Conservation (phyloP, 2,888 invertebrate genomes). For the Nomada flava region DNA sequence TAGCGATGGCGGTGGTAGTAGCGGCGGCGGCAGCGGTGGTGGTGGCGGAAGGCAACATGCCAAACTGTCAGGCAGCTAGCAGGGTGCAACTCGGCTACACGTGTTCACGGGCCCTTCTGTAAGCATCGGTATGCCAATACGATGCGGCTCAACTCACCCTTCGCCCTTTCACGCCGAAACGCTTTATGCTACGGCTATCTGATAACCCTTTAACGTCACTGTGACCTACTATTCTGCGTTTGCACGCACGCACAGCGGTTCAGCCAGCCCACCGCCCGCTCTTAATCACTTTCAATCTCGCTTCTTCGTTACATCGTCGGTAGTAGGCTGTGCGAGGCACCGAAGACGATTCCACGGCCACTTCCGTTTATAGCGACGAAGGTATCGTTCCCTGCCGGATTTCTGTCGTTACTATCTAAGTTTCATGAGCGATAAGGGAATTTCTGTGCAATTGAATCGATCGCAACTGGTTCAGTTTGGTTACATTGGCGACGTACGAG, state of each 20-base stretch:
- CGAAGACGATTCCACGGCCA: slow-evolving; percentile 53
- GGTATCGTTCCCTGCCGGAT: slow-evolving; percentile 36
- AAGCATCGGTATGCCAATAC: slow-evolving; percentile 75
- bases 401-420: slow-evolving; percentile 6
- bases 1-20: slow-evolving; percentile 23
- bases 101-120: slow-evolving; percentile 67
- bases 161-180: slow-evolving; percentile 57
- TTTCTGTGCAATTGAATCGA: background rate
- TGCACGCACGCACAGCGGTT: slow-evolving; percentile 71
- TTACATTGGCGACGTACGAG: background rate
- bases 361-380: slow-evolving; percentile 50
- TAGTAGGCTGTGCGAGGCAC: slow-evolving; percentile 72
- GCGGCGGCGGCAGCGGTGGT: slow-evolving; percentile 54
- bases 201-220: slow-evolving; percentile 77
- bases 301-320: slow-evolving; percentile 60
- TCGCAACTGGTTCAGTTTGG: background rate
- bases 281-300: slow-evolving; percentile 74
- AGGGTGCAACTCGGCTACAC: slow-evolving; percentile 71
- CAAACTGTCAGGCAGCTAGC: slow-evolving; percentile 80
- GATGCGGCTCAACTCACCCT: slow-evolving; percentile 54
- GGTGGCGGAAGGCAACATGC: slow-evolving; percentile 78
- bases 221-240: slow-evolving; percentile 76
- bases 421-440: slow-evolving; percentile 5
- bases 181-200: slow-evolving; percentile 71
- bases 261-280: slow-evolving; percentile 61